Percentiles rank a stretch among this genome's conserved stretches.
Evolutionary conservation across 2,113 vertebrate species (phyloP).

Genomic region (Charina bottae): DNA sequence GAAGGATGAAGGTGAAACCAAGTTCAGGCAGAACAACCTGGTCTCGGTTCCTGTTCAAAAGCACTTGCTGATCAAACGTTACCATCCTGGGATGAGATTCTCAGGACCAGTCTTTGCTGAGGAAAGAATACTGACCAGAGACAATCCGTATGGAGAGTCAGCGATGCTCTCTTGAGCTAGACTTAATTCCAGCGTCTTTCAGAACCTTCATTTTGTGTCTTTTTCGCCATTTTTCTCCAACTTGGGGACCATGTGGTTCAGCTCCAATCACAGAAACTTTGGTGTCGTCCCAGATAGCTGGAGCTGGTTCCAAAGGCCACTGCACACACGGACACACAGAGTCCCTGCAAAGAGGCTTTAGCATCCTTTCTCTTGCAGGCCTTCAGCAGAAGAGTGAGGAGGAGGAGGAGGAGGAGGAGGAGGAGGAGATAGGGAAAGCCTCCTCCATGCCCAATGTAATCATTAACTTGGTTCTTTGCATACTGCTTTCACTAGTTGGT

Average conservation of each 20-base stretch:
- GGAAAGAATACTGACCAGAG: not conserved
- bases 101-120: not conserved
- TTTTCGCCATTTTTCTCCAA: not conserved
- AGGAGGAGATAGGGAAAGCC: not conserved
- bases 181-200: not conserved
- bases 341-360: not conserved
- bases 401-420: not conserved
- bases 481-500: not conserved
- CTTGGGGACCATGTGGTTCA: not conserved
- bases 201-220: not conserved
- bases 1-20: slow-evolving; percentile 82
- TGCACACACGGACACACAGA: not conserved
- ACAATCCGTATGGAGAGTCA: not conserved
- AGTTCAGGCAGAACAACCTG: slow-evolving; percentile 55
- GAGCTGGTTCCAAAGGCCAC: not conserved
- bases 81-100: not conserved
- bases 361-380: not conserved
- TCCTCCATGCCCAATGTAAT: not conserved
- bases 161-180: not conserved
- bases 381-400: not conserved
- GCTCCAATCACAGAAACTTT: not conserved
- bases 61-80: not conserved
- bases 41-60: slow-evolving; percentile 43
- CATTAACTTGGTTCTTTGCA: not conserved
- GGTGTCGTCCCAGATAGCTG: not conserved